These are phyloP conservation scores for Sturmia bella DNA, from an alignment of 2,888 invertebrate genomes.

Conservation along the genomic window DNA sequence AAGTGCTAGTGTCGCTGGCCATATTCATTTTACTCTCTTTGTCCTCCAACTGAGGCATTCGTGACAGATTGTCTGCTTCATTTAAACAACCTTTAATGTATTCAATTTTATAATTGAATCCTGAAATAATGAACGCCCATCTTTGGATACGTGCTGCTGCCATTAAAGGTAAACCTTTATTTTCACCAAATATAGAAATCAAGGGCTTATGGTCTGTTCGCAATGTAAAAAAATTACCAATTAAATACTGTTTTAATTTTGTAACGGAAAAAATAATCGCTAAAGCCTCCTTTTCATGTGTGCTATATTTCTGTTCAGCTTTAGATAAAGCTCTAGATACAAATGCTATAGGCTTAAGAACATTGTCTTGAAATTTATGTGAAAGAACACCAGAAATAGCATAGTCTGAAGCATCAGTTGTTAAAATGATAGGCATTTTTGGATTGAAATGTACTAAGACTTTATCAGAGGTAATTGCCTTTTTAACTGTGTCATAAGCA, in stretches of 20 bases:
- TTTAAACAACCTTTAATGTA: conserved; percentile 54
- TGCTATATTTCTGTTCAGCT: conserved; percentile 34
- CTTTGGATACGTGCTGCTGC: conserved; percentile 43
- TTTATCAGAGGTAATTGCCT: no score
- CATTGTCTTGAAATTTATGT: no score
- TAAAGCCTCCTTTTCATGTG: conserved; percentile 21
- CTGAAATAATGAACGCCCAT: conserved; percentile 63
- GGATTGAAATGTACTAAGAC: no score
- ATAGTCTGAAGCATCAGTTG: no score
- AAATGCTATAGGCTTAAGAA: neutral
- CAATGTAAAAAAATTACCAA: conserved; percentile 53
- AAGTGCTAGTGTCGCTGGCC: neutral
- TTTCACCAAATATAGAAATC: conserved; percentile 57
- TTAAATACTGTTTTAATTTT: no score
- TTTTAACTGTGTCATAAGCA: no score
- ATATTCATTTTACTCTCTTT: conserved; percentile 20
- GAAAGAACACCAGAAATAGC: no score
- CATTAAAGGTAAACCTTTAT: conserved; percentile 63
- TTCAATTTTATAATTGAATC: conserved; percentile 58
- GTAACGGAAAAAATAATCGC: neutral
- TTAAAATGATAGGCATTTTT: no score
- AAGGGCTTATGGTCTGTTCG: conserved; percentile 56
- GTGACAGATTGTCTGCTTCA: conserved; percentile 54
- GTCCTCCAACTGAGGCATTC: conserved; percentile 29
- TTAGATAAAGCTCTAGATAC: conserved; percentile 6